Conservation (phyloP, 2,797 vertebrate genomes). For the Periophthalmus magnuspinnatus region DNA sequence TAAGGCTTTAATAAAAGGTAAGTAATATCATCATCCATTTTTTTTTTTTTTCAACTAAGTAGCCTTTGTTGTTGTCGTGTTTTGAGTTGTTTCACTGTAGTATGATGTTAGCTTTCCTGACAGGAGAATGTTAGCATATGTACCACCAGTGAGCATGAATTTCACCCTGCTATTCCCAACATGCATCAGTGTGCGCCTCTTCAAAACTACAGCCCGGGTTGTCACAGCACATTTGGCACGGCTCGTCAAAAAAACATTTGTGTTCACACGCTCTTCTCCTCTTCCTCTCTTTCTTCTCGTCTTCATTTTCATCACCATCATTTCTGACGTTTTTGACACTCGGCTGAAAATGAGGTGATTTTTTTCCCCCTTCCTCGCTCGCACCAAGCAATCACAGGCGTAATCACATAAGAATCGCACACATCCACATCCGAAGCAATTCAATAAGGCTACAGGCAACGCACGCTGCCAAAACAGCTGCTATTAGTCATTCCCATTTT, state of each 20-base stretch:
- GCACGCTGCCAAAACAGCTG: constrained; percentile 27
- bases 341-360: constrained; percentile 26
- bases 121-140: constrained; percentile 26
- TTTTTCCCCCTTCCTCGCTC: constrained; percentile 7
- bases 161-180: constrained; percentile 35
- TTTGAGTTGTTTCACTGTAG: constrained; percentile 19
- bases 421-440: background rate
- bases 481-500: constrained; percentile 36
- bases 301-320: constrained; percentile 56
- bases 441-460: background rate
- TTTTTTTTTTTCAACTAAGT: background rate
- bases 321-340: constrained; percentile 19
- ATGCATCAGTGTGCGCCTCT: constrained; percentile 45
- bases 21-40: background rate
- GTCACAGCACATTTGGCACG: constrained; percentile 60
- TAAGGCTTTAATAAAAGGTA: too few species aligned
- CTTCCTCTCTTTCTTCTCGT: constrained; percentile 44
- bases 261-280: constrained; percentile 35
- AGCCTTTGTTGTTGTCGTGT: background rate
- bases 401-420: background rate
- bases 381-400: constrained; percentile 6
- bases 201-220: constrained; percentile 63
- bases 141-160: constrained; percentile 16
- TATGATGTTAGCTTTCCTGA: constrained; percentile 26
- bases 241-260: constrained; percentile 66